Evolutionary conservation across 2,113 vertebrate genomes (phyloP).

Genomic region (Suncus etruscus): DNA sequence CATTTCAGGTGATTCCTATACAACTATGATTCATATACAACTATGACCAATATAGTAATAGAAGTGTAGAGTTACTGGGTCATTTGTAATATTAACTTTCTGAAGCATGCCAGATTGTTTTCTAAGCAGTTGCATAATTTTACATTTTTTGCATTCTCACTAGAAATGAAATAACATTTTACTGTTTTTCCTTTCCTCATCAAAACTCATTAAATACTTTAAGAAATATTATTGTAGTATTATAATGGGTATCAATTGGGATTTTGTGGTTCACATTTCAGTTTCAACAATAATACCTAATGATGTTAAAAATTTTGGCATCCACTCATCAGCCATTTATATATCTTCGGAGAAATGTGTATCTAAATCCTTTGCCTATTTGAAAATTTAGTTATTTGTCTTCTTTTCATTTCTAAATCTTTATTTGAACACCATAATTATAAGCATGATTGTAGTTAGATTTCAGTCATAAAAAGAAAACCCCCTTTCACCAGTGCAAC

Average conservation of each 20-base stretch:
- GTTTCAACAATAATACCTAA: neutral
- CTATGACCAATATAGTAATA: neutral
- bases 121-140: neutral
- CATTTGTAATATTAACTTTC: slow-evolving; percentile 24
- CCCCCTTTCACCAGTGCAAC: too few relatives aligned
- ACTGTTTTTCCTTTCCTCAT: neutral
- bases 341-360: neutral
- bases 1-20: neutral
- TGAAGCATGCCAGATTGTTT: slow-evolving; percentile 28
- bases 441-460: too few relatives aligned
- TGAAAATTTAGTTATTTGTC: neutral
- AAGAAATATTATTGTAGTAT: neutral
- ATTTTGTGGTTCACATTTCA: slow-evolving; percentile 18
- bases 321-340: neutral
- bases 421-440: too few relatives aligned
- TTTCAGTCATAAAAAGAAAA: too few relatives aligned
- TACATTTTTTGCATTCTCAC: slow-evolving; percentile 1
- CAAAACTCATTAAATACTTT: neutral
- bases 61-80: neutral
- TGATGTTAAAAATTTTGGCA: neutral
- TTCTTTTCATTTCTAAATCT: too few relatives aligned
- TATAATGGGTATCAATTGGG: neutral
- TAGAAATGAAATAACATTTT: neutral
- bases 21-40: neutral
- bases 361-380: neutral